These are phyloP conservation scores for Furcula furcula DNA, from an alignment of 2,888 invertebrate species.

Conservation along the genomic window DNA sequence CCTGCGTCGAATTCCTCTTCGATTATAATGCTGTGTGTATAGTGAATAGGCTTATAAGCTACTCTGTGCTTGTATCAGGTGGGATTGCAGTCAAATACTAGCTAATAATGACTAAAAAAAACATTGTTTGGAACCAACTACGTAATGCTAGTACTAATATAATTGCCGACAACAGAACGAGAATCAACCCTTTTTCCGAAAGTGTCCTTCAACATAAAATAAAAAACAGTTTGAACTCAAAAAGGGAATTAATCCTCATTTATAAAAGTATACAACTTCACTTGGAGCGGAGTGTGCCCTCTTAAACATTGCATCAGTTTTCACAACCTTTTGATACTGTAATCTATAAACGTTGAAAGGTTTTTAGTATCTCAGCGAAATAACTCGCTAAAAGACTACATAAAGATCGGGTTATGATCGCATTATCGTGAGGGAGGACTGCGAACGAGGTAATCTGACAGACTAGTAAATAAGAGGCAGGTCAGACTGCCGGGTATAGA, in stretches of 20 bases:
- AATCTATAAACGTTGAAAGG: slow-evolving; percentile 29
- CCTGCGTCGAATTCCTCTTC: too few species aligned
- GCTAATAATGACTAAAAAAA: too few species aligned
- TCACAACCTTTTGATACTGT: slow-evolving; percentile 19
- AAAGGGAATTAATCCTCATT: slow-evolving; percentile 6
- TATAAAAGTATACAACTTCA: slow-evolving; percentile 14
- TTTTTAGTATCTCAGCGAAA: slow-evolving; percentile 26
- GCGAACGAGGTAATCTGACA: slow-evolving; percentile 20
- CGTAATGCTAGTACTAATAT: too few species aligned
- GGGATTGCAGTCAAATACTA: too few species aligned
- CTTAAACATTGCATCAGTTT: slow-evolving; percentile 27
- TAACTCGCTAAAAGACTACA: slow-evolving; percentile 21
- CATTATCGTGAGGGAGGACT: slow-evolving; percentile 29
- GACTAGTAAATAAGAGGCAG: slow-evolving; percentile 19
- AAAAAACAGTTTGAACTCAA: slow-evolving; percentile 5
- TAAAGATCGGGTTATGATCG: slow-evolving; percentile 32
- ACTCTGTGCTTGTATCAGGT: too few species aligned
- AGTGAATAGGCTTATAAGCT: too few species aligned
- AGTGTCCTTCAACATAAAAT: not conserved
- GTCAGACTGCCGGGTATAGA: slow-evolving; percentile 13
- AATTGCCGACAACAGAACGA: too few species aligned
- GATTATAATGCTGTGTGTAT: too few species aligned
- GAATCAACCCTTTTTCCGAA: not conserved
- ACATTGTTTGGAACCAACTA: too few species aligned
- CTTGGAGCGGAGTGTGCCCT: slow-evolving; percentile 8